Conservation (phyloP, 2,113 vertebrate species). For the Ceyx margarethae region DNA sequence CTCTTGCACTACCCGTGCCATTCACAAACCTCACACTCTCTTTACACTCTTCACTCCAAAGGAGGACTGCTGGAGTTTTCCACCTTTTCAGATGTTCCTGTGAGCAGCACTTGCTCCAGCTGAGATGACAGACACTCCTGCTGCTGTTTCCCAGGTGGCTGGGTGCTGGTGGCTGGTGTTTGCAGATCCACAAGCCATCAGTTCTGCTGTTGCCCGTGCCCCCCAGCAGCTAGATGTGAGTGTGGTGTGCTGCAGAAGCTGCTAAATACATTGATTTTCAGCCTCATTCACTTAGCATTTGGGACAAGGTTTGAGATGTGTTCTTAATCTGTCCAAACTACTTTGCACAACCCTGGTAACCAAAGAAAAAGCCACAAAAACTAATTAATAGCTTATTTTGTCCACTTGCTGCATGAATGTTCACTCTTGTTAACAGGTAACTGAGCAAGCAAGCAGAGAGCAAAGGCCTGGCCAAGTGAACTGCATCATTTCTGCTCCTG, state of each 20-base stretch:
- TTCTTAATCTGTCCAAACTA: neutral
- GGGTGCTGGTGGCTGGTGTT: neutral
- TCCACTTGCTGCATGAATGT: neutral
- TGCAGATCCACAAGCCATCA: neutral
- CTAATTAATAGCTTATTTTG: neutral
- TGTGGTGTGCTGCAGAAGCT: neutral
- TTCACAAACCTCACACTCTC: neutral
- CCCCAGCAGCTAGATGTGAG: neutral
- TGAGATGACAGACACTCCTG: neutral
- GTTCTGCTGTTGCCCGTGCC: neutral
- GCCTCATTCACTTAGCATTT: neutral
- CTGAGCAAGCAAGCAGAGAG: slow-evolving; percentile 16
- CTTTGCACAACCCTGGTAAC: neutral
- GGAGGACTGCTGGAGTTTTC: neutral
- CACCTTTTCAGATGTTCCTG: neutral
- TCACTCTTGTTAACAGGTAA: slow-evolving; percentile 5
- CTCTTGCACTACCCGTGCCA: neutral
- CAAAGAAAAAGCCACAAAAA: neutral
- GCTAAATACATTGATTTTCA: neutral
- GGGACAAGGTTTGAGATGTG: neutral
- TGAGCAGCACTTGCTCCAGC: neutral
- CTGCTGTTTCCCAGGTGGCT: neutral
- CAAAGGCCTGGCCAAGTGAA: neutral
- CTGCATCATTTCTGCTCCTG: neutral
- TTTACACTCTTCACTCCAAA: neutral